phyloP scores from a whole-genome alignment of 2,888 invertebrate genomes.

The Clanis bilineata region DNA sequence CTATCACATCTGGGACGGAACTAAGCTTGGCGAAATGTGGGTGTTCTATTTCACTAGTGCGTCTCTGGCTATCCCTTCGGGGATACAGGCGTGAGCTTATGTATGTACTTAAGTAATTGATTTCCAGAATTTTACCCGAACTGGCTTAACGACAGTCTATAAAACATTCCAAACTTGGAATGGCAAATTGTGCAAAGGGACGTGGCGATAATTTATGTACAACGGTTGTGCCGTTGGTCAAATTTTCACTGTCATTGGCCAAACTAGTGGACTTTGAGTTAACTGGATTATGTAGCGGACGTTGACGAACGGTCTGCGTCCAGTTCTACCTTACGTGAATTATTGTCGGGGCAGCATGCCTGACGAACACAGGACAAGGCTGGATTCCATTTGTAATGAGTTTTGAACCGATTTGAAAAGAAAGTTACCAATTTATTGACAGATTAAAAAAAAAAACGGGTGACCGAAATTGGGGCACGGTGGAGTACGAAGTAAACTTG shows the following conservation, averaged over 20 bases:
- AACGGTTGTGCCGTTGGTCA: constrained; percentile 31
- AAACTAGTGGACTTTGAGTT: constrained; percentile 39
- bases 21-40: too few species aligned
- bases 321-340: constrained; percentile 34
- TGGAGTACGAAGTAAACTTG: too few species aligned
- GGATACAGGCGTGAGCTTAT: background rate
- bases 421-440: background rate
- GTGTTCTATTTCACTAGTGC: too few species aligned
- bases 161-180: constrained; percentile 17
- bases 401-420: background rate
- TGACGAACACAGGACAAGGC: background rate
- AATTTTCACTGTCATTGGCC: constrained; percentile 44
- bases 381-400: constrained; percentile 5
- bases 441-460: too few species aligned
- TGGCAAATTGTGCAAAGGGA: constrained; percentile 32
- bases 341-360: constrained; percentile 23
- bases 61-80: too few species aligned
- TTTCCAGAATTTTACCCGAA: background rate
- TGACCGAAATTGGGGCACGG: too few species aligned
- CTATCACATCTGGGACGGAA: too few species aligned
- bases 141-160: background rate
- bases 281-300: constrained; percentile 53
- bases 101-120: background rate
- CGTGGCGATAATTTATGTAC: constrained; percentile 42
- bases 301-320: constrained; percentile 44